Conservation (phyloP, 2,797 vertebrate species). For the Cyclopterus lumpus region DNA sequence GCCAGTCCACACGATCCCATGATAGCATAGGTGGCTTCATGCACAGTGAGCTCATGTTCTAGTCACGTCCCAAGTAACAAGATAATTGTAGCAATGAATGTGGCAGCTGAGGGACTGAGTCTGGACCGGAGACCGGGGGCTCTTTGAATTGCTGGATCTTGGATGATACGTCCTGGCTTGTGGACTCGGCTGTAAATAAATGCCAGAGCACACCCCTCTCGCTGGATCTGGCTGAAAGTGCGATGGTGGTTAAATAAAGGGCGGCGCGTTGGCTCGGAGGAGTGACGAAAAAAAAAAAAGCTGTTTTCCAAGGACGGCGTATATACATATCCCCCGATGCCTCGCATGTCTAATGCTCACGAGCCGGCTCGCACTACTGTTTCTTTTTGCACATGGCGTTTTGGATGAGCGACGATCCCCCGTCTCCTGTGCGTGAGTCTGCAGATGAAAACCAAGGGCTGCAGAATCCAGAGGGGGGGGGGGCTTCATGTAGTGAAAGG, state of each 20-base stretch:
- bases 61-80: slow-evolving; percentile 50
- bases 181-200: slow-evolving; percentile 58
- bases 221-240: slow-evolving; percentile 64
- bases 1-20: slow-evolving; percentile 41
- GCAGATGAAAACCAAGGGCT: slow-evolving; percentile 42
- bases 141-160: slow-evolving; percentile 64
- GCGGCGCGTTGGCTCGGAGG: slow-evolving; percentile 53
- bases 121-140: slow-evolving; percentile 45
- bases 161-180: slow-evolving; percentile 65
- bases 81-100: slow-evolving; percentile 60
- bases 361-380: slow-evolving; percentile 67
- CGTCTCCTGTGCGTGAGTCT: slow-evolving; percentile 28
- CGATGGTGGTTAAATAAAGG: slow-evolving; percentile 72
- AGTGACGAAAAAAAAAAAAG: slow-evolving; percentile 44
- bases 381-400: slow-evolving; percentile 54
- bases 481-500: slow-evolving; percentile 30
- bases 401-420: slow-evolving; percentile 63
- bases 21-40: slow-evolving; percentile 43
- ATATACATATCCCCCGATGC: slow-evolving; percentile 39
- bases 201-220: slow-evolving; percentile 73
- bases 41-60: slow-evolving; percentile 62
- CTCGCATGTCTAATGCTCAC: slow-evolving; percentile 58
- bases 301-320: slow-evolving; percentile 49
- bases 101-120: slow-evolving; percentile 53
- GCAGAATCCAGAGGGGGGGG: slow-evolving; percentile 16